These are phyloP conservation scores for Fissipunctia ypsillon DNA, from an alignment of 2,888 invertebrate genomes.

Conservation along the genomic window DNA sequence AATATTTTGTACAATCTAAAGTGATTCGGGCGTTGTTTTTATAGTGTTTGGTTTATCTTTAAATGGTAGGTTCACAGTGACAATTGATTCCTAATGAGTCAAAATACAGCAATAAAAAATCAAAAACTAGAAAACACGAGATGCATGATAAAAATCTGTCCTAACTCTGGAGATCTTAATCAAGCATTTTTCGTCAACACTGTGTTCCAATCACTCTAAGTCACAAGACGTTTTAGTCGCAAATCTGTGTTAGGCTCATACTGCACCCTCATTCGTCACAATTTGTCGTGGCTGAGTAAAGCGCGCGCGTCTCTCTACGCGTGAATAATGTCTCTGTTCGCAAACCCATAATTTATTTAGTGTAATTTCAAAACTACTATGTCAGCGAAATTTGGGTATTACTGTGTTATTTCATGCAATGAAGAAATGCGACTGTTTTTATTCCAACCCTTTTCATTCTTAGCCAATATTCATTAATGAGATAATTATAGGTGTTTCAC, in stretches of 20 bases:
- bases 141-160: not conserved
- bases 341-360: slow-evolving; percentile 42
- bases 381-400: slow-evolving; percentile 5
- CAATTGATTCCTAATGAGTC: too few relatives aligned
- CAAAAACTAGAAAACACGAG: not conserved
- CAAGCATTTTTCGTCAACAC: not conserved
- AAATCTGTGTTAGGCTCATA: slow-evolving; percentile 54
- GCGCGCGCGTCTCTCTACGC: slow-evolving; percentile 45
- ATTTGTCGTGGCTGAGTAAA: slow-evolving; percentile 70
- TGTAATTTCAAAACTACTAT: slow-evolving; percentile 31
- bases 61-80: too few relatives aligned
- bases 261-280: slow-evolving; percentile 70
- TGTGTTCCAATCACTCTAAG: slow-evolving; percentile 38
- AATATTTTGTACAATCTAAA: not conserved
- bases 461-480: not conserved
- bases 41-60: not conserved
- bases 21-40: not conserved
- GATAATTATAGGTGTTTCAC: not conserved
- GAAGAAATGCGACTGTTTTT: not conserved
- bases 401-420: slow-evolving; percentile 6
- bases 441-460: not conserved
- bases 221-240: slow-evolving; percentile 31
- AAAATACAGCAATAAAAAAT: not conserved
- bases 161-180: slow-evolving; percentile 13
- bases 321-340: slow-evolving; percentile 52